Evolutionary conservation across 2,888 invertebrate genomes (phyloP).

Genomic region (Aspidiotus rigidus): DNA sequence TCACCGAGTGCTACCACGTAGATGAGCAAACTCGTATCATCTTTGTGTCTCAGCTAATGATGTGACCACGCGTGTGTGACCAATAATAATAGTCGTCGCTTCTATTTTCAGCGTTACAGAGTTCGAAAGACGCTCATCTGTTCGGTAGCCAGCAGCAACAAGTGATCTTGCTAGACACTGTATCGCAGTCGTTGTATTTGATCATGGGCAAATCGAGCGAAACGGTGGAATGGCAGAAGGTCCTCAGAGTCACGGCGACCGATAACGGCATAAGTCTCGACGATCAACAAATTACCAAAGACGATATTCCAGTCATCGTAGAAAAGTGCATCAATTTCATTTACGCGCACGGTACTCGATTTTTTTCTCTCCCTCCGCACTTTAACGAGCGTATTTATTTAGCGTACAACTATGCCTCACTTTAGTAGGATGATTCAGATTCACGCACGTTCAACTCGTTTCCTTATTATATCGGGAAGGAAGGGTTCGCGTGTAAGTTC

Average conservation of each 20-base stretch:
- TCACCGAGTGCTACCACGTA: no score
- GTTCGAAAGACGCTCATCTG: slow-evolving; percentile 4
- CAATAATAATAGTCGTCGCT: no score
- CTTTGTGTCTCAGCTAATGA: no score
- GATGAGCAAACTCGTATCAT: no score
- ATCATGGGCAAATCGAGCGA: slow-evolving; percentile 62
- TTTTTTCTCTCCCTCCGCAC: neutral
- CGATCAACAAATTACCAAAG: slow-evolving; percentile 79
- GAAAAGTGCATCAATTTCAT: slow-evolving; percentile 91
- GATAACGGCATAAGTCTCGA: slow-evolving; percentile 70
- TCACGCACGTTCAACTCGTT: no score
- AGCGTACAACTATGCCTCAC: no score
- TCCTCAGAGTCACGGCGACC: slow-evolving; percentile 64
- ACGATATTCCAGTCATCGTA: slow-evolving; percentile 80
- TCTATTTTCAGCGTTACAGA: slow-evolving; percentile 16
- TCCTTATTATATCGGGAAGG: no score
- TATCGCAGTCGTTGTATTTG: slow-evolving; percentile 58
- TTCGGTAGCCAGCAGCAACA: slow-evolving; percentile 9
- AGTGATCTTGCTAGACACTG: slow-evolving; percentile 59
- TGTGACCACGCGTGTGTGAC: no score
- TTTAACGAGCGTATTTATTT: slow-evolving; percentile 1
- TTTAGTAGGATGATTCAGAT: no score
- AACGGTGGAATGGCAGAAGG: slow-evolving; percentile 67
- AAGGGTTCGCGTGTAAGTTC: no score
- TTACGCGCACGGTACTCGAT: slow-evolving; percentile 64